Conservation (phyloP, 2,797 vertebrate species). For the Neosilurus mollespiculum region DNA sequence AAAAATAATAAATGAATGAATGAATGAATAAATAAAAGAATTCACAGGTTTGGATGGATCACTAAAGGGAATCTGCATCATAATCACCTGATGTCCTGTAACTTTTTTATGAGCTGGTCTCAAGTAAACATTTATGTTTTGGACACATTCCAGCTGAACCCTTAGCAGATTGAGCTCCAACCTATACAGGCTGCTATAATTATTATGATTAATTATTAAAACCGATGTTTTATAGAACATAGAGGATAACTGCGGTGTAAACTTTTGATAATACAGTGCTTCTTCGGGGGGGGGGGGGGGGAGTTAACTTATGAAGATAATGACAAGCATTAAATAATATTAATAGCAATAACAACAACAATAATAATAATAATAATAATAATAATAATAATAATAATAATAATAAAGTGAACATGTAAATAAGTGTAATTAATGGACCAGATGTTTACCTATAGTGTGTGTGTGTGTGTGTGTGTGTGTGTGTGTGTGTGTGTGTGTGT, state of each 20-base stretch:
- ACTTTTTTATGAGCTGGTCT: neutral
- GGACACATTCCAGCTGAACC: neutral
- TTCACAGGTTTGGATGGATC: neutral
- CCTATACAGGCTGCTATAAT: neutral
- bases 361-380: neutral
- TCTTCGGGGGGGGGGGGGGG: too few relatives aligned
- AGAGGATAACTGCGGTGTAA: neutral
- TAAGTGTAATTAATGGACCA: neutral
- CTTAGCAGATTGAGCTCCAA: neutral
- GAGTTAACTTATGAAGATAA: too few relatives aligned
- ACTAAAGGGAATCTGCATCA: neutral
- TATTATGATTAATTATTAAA: neutral
- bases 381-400: neutral
- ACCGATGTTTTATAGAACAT: neutral
- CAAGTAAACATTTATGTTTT: neutral
- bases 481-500: too few relatives aligned
- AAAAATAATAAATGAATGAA: too few relatives aligned
- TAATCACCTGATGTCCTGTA: neutral
- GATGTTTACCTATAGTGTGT: neutral
- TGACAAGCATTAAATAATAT: neutral
- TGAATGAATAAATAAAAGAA: too few relatives aligned
- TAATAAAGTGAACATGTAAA: neutral
- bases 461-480: conserved; percentile 17
- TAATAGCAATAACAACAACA: neutral
- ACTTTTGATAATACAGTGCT: neutral